A percentile compares a stretch with the other conserved stretches of the same genome.
phyloP scores from a whole-genome alignment of 2,888 invertebrate genomes.

The Agrochola lota region DNA sequence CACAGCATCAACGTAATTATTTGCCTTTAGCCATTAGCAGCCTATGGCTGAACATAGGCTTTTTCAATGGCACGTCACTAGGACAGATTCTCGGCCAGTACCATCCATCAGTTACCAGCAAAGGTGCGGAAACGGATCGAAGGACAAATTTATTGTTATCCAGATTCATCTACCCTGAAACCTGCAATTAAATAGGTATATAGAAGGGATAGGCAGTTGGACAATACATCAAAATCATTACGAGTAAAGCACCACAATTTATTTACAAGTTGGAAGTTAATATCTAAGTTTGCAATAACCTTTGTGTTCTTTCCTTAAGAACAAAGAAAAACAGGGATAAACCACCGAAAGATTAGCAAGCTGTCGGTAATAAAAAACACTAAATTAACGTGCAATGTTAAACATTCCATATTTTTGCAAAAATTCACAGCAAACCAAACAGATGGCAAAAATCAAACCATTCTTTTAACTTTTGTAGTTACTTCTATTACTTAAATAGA shows the following conservation, averaged over 20 bases:
- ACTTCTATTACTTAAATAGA: conserved; percentile 50
- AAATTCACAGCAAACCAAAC: conserved; percentile 19
- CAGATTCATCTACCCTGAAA: no score
- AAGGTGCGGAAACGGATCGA: neutral
- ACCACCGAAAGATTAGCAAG: conserved; percentile 26
- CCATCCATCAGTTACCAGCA: neutral
- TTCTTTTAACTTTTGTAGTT: conserved; percentile 48
- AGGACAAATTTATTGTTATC: neutral
- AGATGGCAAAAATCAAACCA: conserved; percentile 40
- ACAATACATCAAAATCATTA: conserved; percentile 6
- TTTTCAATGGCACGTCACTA: neutral
- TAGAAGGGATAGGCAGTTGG: neutral
- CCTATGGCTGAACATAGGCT: neutral
- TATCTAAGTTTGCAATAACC: conserved; percentile 8
- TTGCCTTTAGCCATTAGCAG: neutral
- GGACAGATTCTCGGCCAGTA: neutral
- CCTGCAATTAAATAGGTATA: neutral
- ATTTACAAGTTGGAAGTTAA: conserved; percentile 6
- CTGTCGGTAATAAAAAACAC: conserved; percentile 32
- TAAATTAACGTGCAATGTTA: conserved; percentile 7
- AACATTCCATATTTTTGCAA: conserved; percentile 16
- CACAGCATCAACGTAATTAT: neutral
- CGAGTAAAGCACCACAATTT: conserved; percentile 1
- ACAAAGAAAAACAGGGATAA: conserved; percentile 36
- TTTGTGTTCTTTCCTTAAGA: conserved; percentile 19